These are phyloP conservation scores for Odontocolon sp. DNA, from an alignment of 2,888 invertebrate species.

Conservation along the genomic window DNA sequence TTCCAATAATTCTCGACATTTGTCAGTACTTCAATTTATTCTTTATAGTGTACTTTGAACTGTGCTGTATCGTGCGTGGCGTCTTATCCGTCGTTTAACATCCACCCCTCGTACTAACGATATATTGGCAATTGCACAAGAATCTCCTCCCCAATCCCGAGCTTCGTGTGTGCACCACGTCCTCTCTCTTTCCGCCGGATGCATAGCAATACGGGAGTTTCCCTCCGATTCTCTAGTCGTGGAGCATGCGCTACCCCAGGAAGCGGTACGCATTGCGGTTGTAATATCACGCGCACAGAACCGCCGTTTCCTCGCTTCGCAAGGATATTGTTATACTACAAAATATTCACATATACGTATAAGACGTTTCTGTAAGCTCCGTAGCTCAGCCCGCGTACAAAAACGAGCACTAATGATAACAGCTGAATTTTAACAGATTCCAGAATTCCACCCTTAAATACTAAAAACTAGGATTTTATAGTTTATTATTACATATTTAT, in stretches of 20 bases:
- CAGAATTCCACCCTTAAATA: no score
- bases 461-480: no score
- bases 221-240: constrained; percentile 41
- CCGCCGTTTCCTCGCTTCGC: constrained; percentile 27
- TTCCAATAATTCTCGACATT: no score
- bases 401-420: no score
- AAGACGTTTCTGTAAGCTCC: no score
- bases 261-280: constrained; percentile 78
- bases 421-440: no score
- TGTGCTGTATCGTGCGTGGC: constrained; percentile 23
- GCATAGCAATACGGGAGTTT: constrained; percentile 65
- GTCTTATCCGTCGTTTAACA: constrained; percentile 70
- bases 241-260: constrained; percentile 70
- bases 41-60: no score
- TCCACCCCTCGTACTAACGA: constrained; percentile 72
- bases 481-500: no score
- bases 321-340: constrained; percentile 47
- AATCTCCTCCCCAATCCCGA: constrained; percentile 58
- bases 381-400: no score
- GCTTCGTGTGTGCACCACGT: constrained; percentile 41
- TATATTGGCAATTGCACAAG: constrained; percentile 73
- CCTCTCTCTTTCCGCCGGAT: constrained; percentile 66
- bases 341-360: no score
- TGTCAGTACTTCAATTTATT: no score
- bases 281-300: constrained; percentile 70